A percentile compares a stretch with the other conserved stretches of the same genome.
Evolutionary conservation across 2,113 vertebrate species (phyloP).

Genomic region (Dendropsophus ebraccatus): DNA sequence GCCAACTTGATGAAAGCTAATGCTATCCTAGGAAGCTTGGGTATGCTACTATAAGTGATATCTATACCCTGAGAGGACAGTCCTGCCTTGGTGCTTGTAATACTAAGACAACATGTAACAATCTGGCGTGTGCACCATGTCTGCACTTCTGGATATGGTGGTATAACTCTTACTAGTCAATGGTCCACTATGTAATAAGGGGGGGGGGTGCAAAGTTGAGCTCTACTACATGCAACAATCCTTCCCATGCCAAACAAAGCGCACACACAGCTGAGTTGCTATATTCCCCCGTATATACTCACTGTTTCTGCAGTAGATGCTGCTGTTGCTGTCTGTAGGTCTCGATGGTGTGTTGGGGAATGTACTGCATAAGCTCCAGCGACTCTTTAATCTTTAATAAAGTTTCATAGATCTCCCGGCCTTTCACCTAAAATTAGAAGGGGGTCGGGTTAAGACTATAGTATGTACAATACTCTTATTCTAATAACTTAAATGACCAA

Average conservation of each 20-base stretch:
- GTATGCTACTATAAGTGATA: background rate
- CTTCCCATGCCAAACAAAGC: background rate
- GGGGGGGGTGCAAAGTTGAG: background rate
- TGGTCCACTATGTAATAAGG: background rate
- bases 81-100: background rate
- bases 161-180: background rate
- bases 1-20: slow-evolving; percentile 25
- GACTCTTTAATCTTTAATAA: slow-evolving; percentile 98
- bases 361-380: slow-evolving; percentile 97
- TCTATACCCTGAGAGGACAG: background rate
- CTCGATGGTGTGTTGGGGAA: slow-evolving; percentile 97
- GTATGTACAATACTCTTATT: background rate
- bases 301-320: slow-evolving; percentile 98
- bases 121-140: background rate
- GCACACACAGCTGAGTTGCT: background rate
- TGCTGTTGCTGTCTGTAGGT: slow-evolving; percentile 97
- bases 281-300: slow-evolving; percentile 74
- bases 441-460: background rate
- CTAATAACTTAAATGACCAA: background rate
- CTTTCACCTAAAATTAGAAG: slow-evolving; percentile 82
- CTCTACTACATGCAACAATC: slow-evolving; percentile 1
- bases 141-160: background rate
- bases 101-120: background rate
- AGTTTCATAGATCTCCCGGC: slow-evolving; percentile 96
- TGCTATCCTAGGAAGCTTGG: slow-evolving; percentile 29